Base-by-base conservation (phyloP, 2,113 vertebrate species). In the Aegotheles bennettii region DNA sequence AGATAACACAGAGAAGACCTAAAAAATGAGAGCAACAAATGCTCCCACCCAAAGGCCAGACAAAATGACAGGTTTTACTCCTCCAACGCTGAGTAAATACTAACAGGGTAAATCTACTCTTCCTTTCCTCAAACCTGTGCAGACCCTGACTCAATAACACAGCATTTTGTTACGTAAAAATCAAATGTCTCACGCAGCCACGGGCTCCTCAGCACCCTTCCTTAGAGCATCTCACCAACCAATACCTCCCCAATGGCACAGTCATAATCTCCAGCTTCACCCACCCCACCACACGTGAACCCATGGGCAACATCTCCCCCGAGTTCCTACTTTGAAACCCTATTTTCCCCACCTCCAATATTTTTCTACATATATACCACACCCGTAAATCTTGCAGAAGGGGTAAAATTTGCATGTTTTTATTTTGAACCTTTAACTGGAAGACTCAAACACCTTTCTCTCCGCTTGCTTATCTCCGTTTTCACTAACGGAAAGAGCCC, bases 391-490 rank as follows among this genome's bases (percentile, higher is more conserved):
- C 42, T 2, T 60, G 59, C 57, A 69, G 50, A 67, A 56, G 60
- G 28, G 42, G 26, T 38, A 91, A 76, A 84, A 85, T 3, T 60
- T 16, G 10, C 35, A 5, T 9, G 36, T 35, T 65, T 92, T 94
- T 57, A 80, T 85, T 91, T 73, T 84, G 90, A 95, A 80, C 23
- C 73, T n/a, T n/a, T 71, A 59, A 50, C 16, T 12, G 60, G 50
- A 67, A 84, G 79, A 94, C 87, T 70, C 59, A 70, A 89, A 81
- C 1, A 0, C 31, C 61, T 87, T 79, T 89, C 15, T 85, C 71
- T 42, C n/a, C n/a, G 94, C 86, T 67, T 48, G 38, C 73, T 77
- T 80, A 83, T 85, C 90, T 94, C 57, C 51, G 19, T 65, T 56
- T 79, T 61, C 63, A 4, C 40, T 83, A 79, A 84, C 9, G 64